Conservation (phyloP, 2,113 vertebrate species). For the Syngnathus typhle region DNA sequence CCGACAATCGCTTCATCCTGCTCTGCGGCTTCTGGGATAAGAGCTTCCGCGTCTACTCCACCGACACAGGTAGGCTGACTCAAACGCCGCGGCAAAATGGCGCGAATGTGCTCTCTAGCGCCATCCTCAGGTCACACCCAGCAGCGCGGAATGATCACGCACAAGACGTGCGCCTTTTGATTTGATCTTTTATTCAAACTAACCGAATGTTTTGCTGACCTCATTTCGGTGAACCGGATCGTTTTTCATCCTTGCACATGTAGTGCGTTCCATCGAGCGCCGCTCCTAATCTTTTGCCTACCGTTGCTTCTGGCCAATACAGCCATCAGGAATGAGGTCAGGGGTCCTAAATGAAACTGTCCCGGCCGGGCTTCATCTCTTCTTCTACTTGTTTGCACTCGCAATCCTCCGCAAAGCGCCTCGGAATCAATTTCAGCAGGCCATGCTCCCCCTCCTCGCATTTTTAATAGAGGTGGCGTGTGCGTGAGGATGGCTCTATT, state of each 20-base stretch:
- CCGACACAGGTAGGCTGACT: constrained; percentile 81
- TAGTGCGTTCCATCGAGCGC: neutral
- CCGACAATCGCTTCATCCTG: constrained; percentile 91
- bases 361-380: constrained; percentile 45
- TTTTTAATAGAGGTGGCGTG: constrained; percentile 33
- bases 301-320: neutral
- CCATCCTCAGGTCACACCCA: constrained; percentile 33
- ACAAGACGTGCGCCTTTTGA: neutral
- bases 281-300: neutral
- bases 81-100: neutral
- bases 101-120: constrained; percentile 27
- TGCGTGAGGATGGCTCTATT: constrained; percentile 61
- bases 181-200: too few relatives aligned
- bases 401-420: constrained; percentile 33
- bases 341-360: constrained; percentile 64
- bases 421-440: constrained; percentile 64
- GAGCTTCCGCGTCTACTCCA: constrained; percentile 95
- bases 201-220: neutral
- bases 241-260: neutral
- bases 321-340: constrained; percentile 43
- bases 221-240: neutral
- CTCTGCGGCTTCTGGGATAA: constrained; percentile 99
- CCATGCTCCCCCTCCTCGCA: constrained; percentile 30
- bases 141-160: neutral
- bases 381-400: constrained; percentile 27